A percentile compares a stretch with the other conserved stretches of the same genome.
These are phyloP conservation scores for Archaeoteleia sp. DNA, from an alignment of 2,888 invertebrate species.

Conservation along the genomic window DNA sequence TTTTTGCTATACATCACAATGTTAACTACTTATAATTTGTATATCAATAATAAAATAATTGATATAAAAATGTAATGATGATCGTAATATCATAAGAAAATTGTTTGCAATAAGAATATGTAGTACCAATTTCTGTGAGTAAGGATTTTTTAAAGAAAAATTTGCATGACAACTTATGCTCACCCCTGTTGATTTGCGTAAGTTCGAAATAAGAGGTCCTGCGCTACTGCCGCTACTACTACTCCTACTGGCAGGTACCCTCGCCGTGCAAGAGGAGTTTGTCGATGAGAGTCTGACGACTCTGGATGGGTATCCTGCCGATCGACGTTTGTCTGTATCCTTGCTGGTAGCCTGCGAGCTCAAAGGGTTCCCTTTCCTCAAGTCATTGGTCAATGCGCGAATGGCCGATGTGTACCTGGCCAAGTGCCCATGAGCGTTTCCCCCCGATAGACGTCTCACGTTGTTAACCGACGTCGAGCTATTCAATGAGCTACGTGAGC, in stretches of 20 bases:
- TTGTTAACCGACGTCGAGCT: constrained; percentile 87
- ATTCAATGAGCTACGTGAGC: constrained; percentile 89
- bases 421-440: constrained; percentile 74
- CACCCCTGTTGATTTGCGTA: constrained; percentile 59
- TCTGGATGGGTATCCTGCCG: constrained; percentile 26
- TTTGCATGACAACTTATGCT: too few relatives aligned
- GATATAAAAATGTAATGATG: too few relatives aligned
- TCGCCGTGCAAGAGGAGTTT: too few relatives aligned
- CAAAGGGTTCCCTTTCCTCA: constrained; percentile 62
- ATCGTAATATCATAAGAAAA: neutral
- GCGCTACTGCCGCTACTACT: constrained; percentile 79
- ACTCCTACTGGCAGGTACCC: constrained; percentile 78
- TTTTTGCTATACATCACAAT: too few relatives aligned
- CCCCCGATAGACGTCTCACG: constrained; percentile 79
- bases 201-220: constrained; percentile 73
- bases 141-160: too few relatives aligned
- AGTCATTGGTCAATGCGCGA: constrained; percentile 73
- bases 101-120: constrained; percentile 9
- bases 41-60: too few relatives aligned
- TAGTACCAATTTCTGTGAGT: too few relatives aligned
- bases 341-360: constrained; percentile 46
- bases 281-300: constrained; percentile 53
- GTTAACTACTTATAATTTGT: too few relatives aligned
- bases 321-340: constrained; percentile 55
- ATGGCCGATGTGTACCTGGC: constrained; percentile 77